A percentile compares a stretch with the other conserved stretches of the same genome.
These are phyloP conservation scores for Drosophila navojoa DNA, from an alignment of 1,140 invertebrate genomes.

Conservation along the genomic window DNA sequence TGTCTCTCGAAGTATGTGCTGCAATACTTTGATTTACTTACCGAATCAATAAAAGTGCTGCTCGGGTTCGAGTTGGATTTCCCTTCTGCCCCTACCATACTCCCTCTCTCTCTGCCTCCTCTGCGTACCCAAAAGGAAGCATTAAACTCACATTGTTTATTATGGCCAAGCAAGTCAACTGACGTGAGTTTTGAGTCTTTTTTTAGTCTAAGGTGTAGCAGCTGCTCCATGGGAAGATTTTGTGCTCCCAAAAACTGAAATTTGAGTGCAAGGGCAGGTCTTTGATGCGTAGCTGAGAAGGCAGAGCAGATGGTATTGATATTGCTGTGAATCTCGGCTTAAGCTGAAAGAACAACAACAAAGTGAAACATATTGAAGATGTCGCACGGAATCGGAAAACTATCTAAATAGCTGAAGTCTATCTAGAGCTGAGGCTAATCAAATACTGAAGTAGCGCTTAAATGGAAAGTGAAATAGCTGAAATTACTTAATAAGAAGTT, in stretches of 20 bases:
- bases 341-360: neutral
- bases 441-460: neutral
- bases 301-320: slow-evolving; percentile 17
- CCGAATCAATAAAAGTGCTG: slow-evolving; percentile 54
- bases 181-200: slow-evolving; percentile 17
- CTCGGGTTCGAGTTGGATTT: slow-evolving; percentile 8
- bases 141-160: slow-evolving; percentile 72
- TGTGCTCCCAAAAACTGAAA: slow-evolving; percentile 38
- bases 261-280: slow-evolving; percentile 38
- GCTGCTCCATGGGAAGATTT: slow-evolving; percentile 27
- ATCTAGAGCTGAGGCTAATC: no score
- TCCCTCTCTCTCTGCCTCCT: no score
- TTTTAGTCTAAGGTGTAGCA: slow-evolving; percentile 1
- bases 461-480: no score
- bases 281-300: slow-evolving; percentile 28
- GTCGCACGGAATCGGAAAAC: no score
- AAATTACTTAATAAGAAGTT: no score
- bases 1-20: slow-evolving; percentile 28
- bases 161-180: slow-evolving; percentile 25
- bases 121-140: slow-evolving; percentile 43
- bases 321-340: slow-evolving; percentile 1
- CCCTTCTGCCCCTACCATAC: slow-evolving; percentile 2
- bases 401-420: no score
- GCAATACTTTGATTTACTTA: slow-evolving; percentile 66
- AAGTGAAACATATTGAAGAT: neutral